Evolutionary conservation across 2,888 invertebrate genomes (phyloP).

Genomic region (Plemyria rubiginata): DNA sequence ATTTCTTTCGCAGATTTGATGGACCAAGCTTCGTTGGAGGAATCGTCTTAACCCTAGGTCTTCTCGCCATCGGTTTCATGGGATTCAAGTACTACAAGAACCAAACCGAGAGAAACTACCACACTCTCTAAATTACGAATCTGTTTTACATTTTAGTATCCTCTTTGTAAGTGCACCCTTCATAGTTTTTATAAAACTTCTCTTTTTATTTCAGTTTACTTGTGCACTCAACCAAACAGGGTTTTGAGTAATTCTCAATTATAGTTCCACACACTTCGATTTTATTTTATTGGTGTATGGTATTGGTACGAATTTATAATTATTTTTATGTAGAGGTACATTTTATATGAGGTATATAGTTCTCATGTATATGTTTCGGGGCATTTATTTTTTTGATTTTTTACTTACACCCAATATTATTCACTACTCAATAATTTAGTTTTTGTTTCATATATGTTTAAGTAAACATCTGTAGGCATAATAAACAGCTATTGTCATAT

Average conservation of each 20-base stretch:
- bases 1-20: conserved; percentile 85
- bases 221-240: conserved; percentile 48
- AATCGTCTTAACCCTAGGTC: conserved; percentile 91
- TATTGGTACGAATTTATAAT: conserved; percentile 42
- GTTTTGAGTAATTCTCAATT: conserved; percentile 43
- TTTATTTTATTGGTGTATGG: conserved; percentile 46
- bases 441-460: conserved; percentile 20
- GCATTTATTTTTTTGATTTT: conserved; percentile 29
- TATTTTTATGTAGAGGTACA: conserved; percentile 27
- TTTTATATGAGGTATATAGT: conserved; percentile 18
- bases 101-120: conserved; percentile 93
- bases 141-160: conserved; percentile 39
- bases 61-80: conserved; percentile 92
- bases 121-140: conserved; percentile 89
- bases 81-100: conserved; percentile 95
- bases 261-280: conserved; percentile 34
- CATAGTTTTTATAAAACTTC: conserved; percentile 35
- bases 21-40: conserved; percentile 93
- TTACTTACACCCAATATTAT: conserved; percentile 1
- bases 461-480: conserved; percentile 3
- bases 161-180: conserved; percentile 69
- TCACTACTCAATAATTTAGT: not conserved
- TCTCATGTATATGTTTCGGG: conserved; percentile 10
- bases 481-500: too few relatives aligned
- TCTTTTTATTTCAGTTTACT: conserved; percentile 37